A percentile compares a stretch with the other conserved stretches of the same genome.
Conservation (phyloP, 2,888 invertebrate genomes). For the Seladonia tumulorum region DNA sequence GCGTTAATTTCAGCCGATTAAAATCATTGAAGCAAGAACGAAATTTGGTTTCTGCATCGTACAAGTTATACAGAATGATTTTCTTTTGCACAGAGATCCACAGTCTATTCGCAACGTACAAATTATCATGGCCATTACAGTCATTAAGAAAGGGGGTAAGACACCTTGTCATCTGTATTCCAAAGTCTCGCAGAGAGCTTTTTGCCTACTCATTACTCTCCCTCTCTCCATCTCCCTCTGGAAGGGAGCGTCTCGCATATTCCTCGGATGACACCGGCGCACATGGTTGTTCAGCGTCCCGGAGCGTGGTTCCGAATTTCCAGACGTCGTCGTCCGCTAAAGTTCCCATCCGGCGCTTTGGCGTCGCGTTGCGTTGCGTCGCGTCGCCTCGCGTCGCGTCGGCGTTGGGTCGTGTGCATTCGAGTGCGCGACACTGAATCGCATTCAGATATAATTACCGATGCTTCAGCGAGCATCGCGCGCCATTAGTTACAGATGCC, state of each 20-base stretch:
- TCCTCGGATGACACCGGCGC: not conserved
- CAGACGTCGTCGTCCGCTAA: constrained; percentile 3
- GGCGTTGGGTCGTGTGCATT: constrained; percentile 30
- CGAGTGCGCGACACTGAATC: constrained; percentile 45
- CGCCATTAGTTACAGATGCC: constrained; percentile 62
- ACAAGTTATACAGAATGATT: not conserved
- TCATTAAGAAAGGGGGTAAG: not conserved
- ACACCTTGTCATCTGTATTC: not conserved
- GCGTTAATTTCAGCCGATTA: no score
- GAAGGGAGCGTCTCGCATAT: not conserved
- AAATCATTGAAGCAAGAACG: no score
- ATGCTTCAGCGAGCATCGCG: constrained; percentile 51
- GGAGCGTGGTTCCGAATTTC: constrained; percentile 3
- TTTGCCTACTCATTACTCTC: no score
- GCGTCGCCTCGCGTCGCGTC: no score
- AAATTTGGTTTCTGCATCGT: no score
- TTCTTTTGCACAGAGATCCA: not conserved
- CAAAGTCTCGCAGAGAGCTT: not conserved
- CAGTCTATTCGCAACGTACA: not conserved
- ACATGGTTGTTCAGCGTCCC: not conserved
- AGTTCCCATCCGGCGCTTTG: not conserved
- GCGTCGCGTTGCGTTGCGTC: not conserved
- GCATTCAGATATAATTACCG: constrained; percentile 64
- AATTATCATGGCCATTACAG: not conserved
- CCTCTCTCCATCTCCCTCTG: no score